Conservation (phyloP, 2,888 invertebrate species). For the Nyleta sp. region DNA sequence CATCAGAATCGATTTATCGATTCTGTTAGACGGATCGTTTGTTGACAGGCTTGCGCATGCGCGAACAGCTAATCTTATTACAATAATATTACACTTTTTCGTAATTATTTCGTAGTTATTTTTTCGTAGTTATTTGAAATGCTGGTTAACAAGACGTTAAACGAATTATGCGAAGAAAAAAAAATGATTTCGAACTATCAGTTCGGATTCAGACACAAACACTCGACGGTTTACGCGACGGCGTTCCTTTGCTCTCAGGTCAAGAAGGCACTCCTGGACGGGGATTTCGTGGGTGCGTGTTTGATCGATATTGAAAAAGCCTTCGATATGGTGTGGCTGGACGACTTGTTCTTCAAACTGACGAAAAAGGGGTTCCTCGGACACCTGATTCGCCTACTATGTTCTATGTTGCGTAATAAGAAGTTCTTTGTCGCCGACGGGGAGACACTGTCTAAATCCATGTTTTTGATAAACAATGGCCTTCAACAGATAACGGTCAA, state of each 20-base stretch:
- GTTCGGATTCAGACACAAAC: slow-evolving; percentile 59
- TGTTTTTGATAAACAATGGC: not conserved
- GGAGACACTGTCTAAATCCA: not conserved
- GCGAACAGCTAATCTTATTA: too few species aligned
- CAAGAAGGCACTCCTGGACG: not conserved
- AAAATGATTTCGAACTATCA: slow-evolving; percentile 63
- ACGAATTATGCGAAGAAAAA: not conserved
- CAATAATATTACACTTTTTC: too few species aligned
- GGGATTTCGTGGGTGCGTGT: not conserved
- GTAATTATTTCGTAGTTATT: too few species aligned
- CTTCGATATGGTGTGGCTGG: slow-evolving; percentile 1
- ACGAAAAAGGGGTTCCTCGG: not conserved
- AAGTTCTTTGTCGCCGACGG: not conserved
- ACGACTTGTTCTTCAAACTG: slow-evolving; percentile 1
- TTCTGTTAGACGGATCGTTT: too few species aligned
- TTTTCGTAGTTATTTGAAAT: not conserved
- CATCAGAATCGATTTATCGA: too few species aligned
- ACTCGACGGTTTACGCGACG: slow-evolving; percentile 62
- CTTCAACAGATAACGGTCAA: not conserved
- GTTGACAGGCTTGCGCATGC: too few species aligned
- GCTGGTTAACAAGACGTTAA: not conserved
- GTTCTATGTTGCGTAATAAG: not conserved
- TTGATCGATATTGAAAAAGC: slow-evolving; percentile 1
- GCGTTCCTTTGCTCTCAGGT: not conserved
- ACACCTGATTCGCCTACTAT: not conserved